Evolutionary conservation across 2,888 invertebrate species (phyloP), one percentile per base, ranked within the genome.

Genomic region (Pasiphila rectangulata): DNA sequence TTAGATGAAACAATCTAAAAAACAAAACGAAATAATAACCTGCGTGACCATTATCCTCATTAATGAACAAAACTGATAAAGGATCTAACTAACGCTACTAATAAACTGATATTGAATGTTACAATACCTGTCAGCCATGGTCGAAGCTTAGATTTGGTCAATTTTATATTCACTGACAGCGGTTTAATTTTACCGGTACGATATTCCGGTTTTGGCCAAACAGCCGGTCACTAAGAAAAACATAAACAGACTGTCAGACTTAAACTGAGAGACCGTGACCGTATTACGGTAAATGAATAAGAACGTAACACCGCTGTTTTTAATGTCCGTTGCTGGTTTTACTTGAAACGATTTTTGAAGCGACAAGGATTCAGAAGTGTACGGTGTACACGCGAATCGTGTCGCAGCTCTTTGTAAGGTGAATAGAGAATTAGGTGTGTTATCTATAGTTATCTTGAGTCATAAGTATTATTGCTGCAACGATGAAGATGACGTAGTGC

Each of bases 1-100:
- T 71, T 78, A 82, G 59, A 61, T 63, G 67, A 67, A 68, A 59
- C 56, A 67, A 80, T 80, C 83, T 82, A 82, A 75, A 83, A 82
- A 70, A 73, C 24, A 75, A 69, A 71, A 72, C 10, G 72, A 69
- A 69, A 63, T 57, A 49, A 56, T 44, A 54, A 43, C 34, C 46
- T 43, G 39, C 42, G 39, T 51, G 45, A 38, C 46, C n/a, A 12
- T 45, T 50, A 41, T 50, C 45, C 41, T 12, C 25, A 47, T 30
- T 48, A 44, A 54, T 52, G 35, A 44, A 46, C 43, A 42, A 35
- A 21, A 42, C 37, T 54, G 59, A 56, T 56, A 54, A 57, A 42
- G 45, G 35, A 49, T 51, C 56, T 44, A 37, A 10, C 25, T 24
- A 32, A 6, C 2, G 4, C 10, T 15, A 32, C 1, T 16, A 20